A percentile compares a stretch with the other conserved stretches of the same genome.
phyloP scores from a whole-genome alignment of 2,888 invertebrate genomes.

The Marronus borbonicus region DNA sequence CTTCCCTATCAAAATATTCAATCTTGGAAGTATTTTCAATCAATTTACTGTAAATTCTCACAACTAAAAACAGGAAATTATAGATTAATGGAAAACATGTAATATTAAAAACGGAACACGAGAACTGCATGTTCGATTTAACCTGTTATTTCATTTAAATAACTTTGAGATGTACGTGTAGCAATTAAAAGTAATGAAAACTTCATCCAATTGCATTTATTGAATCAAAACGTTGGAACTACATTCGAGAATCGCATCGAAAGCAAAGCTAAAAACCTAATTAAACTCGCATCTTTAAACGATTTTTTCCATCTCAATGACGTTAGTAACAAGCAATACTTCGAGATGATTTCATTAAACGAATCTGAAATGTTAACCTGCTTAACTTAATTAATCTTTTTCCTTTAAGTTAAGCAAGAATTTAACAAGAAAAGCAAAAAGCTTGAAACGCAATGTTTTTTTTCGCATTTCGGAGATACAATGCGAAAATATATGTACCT shows the following conservation, averaged over 20 bases:
- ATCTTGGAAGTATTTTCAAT: background rate
- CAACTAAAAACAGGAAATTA: background rate
- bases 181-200: slow-evolving; percentile 29
- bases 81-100: slow-evolving; percentile 1
- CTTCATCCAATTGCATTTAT: slow-evolving; percentile 8
- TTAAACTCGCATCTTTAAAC: slow-evolving; percentile 1
- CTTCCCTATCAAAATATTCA: background rate
- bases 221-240: background rate
- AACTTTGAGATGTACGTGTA: background rate
- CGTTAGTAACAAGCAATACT: too few relatives aligned
- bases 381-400: background rate
- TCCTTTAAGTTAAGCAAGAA: slow-evolving; percentile 8
- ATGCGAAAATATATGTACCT: slow-evolving; percentile 36
- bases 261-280: slow-evolving; percentile 1
- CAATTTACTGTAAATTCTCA: background rate
- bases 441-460: background rate
- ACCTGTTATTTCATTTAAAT: background rate
- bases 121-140: background rate
- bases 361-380: background rate
- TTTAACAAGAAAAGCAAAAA: background rate
- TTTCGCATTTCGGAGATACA: slow-evolving; percentile 16
- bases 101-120: background rate
- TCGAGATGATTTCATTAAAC: slow-evolving; percentile 3
- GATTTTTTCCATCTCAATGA: background rate
- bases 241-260: background rate